These are phyloP conservation scores for Otocyon megalotis DNA, from an alignment of 2,113 vertebrate genomes.

Conservation along the genomic window DNA sequence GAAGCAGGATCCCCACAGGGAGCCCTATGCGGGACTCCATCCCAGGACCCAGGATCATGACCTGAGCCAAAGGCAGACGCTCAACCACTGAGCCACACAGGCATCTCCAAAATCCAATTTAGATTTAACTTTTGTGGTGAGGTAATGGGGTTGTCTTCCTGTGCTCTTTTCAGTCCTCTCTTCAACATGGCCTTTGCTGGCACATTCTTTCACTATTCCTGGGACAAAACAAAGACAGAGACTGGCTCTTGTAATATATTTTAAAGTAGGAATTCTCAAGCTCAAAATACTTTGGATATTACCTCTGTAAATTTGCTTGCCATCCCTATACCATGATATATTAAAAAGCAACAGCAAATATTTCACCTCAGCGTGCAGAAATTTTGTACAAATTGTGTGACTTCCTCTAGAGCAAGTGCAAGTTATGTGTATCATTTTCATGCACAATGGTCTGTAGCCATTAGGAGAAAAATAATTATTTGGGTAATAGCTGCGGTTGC, in stretches of 20 bases:
- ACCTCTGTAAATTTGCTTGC: slow-evolving; percentile 28
- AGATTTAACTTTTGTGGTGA: neutral
- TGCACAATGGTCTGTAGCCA: slow-evolving; percentile 68
- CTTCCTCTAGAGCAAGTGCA: slow-evolving; percentile 59
- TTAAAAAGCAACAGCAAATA: slow-evolving; percentile 36
- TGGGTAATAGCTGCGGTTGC: slow-evolving; percentile 71
- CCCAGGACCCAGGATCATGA: too few species aligned
- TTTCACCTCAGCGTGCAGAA: slow-evolving; percentile 17
- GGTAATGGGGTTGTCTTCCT: neutral
- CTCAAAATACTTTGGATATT: neutral
- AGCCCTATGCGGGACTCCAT: too few species aligned
- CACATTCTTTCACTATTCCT: neutral
- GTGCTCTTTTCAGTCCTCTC: neutral
- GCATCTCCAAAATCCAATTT: neutral
- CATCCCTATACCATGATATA: neutral
- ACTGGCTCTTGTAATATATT: neutral
- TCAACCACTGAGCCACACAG: too few species aligned
- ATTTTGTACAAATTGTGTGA: slow-evolving; percentile 40
- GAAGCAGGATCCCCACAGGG: too few species aligned
- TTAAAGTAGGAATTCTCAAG: slow-evolving; percentile 63
- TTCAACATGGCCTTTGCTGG: slow-evolving; percentile 13
- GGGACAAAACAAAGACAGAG: neutral
- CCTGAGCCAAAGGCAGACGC: too few species aligned
- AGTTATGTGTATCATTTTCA: slow-evolving; percentile 55
- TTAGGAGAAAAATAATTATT: slow-evolving; percentile 85